phyloP scores from a whole-genome alignment of 2,113 vertebrate genomes.

The Lophotis ruficrista region DNA sequence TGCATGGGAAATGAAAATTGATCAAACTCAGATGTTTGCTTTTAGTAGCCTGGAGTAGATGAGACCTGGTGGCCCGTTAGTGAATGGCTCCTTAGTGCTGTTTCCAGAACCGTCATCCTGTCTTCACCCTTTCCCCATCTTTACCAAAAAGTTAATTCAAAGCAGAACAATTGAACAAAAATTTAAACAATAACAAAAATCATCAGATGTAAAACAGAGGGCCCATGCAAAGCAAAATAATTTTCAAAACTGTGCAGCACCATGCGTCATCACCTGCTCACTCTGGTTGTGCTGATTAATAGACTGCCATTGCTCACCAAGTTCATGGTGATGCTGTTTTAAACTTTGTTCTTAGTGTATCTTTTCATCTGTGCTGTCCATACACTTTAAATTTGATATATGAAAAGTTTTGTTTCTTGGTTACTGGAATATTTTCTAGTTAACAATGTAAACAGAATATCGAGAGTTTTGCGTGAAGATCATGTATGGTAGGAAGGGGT shows the following conservation, averaged over 20 bases:
- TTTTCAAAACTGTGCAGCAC: not conserved
- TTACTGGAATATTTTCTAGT: not conserved
- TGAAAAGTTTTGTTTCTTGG: not conserved
- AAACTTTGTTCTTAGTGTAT: not conserved
- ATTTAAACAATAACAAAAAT: not conserved
- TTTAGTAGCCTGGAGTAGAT: not conserved
- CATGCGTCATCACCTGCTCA: not conserved
- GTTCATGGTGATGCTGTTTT: not conserved
- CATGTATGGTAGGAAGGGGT: not conserved
- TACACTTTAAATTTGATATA: not conserved
- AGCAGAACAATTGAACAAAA: not conserved
- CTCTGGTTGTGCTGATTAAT: not conserved
- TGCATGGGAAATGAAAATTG: not conserved
- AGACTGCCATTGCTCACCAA: not conserved
- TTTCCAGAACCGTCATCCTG: not conserved
- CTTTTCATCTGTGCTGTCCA: not conserved
- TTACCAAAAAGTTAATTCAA: not conserved
- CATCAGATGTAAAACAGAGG: not conserved
- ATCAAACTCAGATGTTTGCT: not conserved
- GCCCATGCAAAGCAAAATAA: not conserved
- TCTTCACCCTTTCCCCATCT: not conserved
- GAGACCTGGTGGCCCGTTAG: fast-evolving
- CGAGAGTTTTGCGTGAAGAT: not conserved
- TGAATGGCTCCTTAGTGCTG: not conserved
- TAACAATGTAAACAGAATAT: not conserved